Evolutionary conservation across 2,888 invertebrate genomes (phyloP), one percentile per base, ranked within the genome.

Genomic region (Thera britannica): DNA sequence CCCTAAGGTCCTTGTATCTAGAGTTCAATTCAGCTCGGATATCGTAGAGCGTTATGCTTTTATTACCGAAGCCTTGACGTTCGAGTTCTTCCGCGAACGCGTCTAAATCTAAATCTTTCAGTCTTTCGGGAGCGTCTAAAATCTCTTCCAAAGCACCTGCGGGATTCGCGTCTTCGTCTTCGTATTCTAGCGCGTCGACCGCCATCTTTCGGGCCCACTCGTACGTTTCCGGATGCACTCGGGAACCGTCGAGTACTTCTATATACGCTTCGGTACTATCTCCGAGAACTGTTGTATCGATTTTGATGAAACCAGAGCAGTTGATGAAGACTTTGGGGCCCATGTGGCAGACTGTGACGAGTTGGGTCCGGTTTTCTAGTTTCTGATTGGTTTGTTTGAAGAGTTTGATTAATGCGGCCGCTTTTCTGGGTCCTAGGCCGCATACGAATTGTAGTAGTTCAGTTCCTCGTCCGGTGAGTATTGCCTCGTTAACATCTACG

Each of bases 151-250:
- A 92, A 11, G 99, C 99, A 0, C 98, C 98, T 0, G 99, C 99
- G 0, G 99, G 99, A 90, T 99, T 98, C 0, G 97, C 97, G 77
- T 98, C 98, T 84, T 98, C 98, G 82, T 99, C 99, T 83, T 99
- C 99, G 79, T 99, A 99, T 81, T 99, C 99, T 58, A 99, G 92
- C 0, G 99, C 99, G 89, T 99, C 99, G 0, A 99, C 99, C 0
- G 99, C 99, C 99, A 99, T 99, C 92, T 99, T 99, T 52, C 99
- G 94, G 0, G 99, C 99, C 99, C 99, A 99, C 84, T 99, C 99
- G 87, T 99, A 99, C 0, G 99, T 98, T 93, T 99, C 99, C 0
- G 99, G 99, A 92, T 99, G 99, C 0, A 99, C 99, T 77, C 99
- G 95, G 0, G 99, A 99, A 0, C 99, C 99, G 84, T 99, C 99